Base-by-base conservation (phyloP, 2,888 invertebrate species). In the Ectropis crepuscularia region DNA sequence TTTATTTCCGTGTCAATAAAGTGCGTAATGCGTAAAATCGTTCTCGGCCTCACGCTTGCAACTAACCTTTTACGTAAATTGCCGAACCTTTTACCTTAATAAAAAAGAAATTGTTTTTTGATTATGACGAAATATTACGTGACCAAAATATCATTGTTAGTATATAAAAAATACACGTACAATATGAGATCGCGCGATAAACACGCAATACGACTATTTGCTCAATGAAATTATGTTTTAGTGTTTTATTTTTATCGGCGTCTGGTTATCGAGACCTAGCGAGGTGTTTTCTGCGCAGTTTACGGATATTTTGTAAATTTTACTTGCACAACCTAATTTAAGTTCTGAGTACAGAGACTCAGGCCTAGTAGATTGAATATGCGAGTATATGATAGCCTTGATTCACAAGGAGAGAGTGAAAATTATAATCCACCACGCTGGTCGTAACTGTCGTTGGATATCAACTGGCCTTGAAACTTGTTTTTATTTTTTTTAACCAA, bases 131-230 rank as follows among this genome's bases (percentile, higher is more conserved):
- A 81, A 81, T 74, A 75, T 81, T 73, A 83, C 85, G 81, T 82
- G 83, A 83, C 77, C 73, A 75, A 80, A 85, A 81, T 82, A 81
- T 73, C 68, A 74, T 74, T 72, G 67, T 74, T 72, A 68, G 57
- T 67, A 72, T 73, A 67, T 64, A 69, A 70, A 68, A 76, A 72
- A 73, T 75, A 77, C 76, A 81, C 76, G 79, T 76, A 71, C 63
- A 64, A 76, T 49, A 51, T 53, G 48, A 65, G 82, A 83, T 85
- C 67, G 49, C 41, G 57, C 69, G 86, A 86, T 86, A 85, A 78
- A 74, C 87, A 87, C 85, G 88, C 87, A 74, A 87, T 81, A 74
- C 60, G 57, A 72, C 80, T 83, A 85, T 87, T 86, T 84, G 67
- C 75, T 83, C 78, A 84, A 86, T 86, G 82, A 78, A 84, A 77